Conservation (phyloP, 2,888 invertebrate species). For the Oxycera nigricornis region DNA sequence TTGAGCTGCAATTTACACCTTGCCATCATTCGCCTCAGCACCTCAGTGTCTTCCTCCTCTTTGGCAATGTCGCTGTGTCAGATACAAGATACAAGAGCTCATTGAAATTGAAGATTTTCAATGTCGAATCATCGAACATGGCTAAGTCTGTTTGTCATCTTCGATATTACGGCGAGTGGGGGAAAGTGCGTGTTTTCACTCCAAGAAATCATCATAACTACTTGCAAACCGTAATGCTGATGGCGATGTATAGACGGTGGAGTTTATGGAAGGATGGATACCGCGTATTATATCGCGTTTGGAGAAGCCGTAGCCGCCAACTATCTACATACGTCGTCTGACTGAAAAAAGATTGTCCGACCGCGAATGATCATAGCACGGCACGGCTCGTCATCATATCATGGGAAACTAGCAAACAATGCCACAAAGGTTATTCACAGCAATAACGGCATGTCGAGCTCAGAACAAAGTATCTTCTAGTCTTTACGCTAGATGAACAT, state of each 20-base stretch:
- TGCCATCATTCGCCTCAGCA: constrained; percentile 19
- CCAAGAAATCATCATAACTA: constrained; percentile 5
- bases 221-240: neutral
- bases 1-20: constrained; percentile 18
- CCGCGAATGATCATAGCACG: neutral
- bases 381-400: constrained; percentile 10
- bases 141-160: neutral
- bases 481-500: neutral
- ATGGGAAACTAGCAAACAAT: constrained; percentile 25
- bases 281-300: constrained; percentile 15
- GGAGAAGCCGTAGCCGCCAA: neutral
- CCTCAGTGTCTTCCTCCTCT: constrained; percentile 6
- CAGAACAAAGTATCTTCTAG: neutral
- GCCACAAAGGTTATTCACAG: constrained; percentile 27
- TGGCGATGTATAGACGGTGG: neutral
- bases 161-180: neutral
- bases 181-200: neutral
- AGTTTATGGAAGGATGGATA: neutral
- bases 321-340: neutral
- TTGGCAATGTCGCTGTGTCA: neutral
- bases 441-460: constrained; percentile 27
- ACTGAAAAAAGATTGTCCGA: constrained; percentile 15
- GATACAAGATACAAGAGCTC: neutral
- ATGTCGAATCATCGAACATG: constrained; percentile 14
- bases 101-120: constrained; percentile 24